Evolutionary conservation across 2,113 vertebrate genomes (phyloP).

Genomic region (Xerus inauris): DNA sequence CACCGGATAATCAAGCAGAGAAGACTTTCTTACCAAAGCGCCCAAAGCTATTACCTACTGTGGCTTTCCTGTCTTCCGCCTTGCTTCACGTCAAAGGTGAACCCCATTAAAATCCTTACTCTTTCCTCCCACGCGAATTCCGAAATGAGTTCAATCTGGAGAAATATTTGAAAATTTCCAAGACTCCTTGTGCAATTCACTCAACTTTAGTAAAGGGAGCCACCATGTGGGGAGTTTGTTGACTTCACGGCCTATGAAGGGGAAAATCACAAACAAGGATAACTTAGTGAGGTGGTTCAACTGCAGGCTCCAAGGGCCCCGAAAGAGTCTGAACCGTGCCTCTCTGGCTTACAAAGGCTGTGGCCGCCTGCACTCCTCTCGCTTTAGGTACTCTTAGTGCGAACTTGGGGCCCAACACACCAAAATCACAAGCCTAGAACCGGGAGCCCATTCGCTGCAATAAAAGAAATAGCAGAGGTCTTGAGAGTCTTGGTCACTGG

Average conservation of each 20-base stretch:
- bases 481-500: neutral
- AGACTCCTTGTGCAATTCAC: slow-evolving; percentile 50
- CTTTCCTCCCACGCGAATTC: slow-evolving; percentile 70
- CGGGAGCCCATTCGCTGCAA: neutral
- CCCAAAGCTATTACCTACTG: slow-evolving; percentile 11
- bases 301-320: neutral
- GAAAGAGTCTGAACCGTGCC: neutral
- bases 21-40: neutral
- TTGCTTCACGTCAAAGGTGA: slow-evolving; percentile 56
- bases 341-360: neutral
- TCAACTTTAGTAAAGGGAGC: slow-evolving; percentile 82
- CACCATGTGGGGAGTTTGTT: slow-evolving; percentile 84
- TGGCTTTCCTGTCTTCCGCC: slow-evolving; percentile 46
- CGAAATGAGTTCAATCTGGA: slow-evolving; percentile 68
- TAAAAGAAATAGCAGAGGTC: neutral
- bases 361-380: too few species aligned
- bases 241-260: slow-evolving; percentile 60
- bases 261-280: slow-evolving; percentile 3
- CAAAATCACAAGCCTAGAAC: neutral
- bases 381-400: neutral
- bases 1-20: neutral
- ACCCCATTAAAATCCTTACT: slow-evolving; percentile 76
- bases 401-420: neutral
- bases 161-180: slow-evolving; percentile 71
- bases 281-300: neutral